phyloP scores from a whole-genome alignment of 2,797 vertebrate species.

The Tympanoctomys barrerae region DNA sequence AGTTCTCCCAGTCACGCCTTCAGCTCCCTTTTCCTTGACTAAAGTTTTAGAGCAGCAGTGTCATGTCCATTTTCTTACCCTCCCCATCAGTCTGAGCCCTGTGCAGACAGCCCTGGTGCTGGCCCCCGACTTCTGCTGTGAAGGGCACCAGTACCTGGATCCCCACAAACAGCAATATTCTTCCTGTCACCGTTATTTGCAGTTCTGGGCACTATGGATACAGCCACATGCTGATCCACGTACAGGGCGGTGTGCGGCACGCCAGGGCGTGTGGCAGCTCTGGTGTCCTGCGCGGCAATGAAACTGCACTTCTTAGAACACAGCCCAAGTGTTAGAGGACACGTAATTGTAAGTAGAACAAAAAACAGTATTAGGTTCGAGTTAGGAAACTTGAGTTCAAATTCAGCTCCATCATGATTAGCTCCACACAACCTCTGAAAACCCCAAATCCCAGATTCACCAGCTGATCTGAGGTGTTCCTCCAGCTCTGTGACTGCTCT shows the following conservation, averaged over 20 bases:
- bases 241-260: too few species aligned
- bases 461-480: background rate
- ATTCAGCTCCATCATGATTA: background rate
- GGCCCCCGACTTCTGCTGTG: background rate
- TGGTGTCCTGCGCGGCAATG: too few species aligned
- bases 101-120: background rate
- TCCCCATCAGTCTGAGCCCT: background rate
- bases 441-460: background rate
- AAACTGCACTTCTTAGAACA: background rate
- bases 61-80: background rate
- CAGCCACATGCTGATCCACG: background rate
- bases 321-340: too few species aligned
- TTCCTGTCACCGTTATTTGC: background rate
- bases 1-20: background rate
- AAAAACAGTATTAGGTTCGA: conserved; percentile 1
- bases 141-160: background rate
- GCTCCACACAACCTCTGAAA: background rate
- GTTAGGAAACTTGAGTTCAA: conserved; percentile 29
- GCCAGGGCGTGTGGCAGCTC: background rate
- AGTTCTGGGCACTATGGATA: conserved; percentile 12
- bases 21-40: background rate
- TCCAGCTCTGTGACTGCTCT: background rate
- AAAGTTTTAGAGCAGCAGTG: background rate
- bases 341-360: background rate
- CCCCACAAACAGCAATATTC: background rate